Conservation (phyloP, 2,797 vertebrate genomes). For the Caiman crocodilus region DNA sequence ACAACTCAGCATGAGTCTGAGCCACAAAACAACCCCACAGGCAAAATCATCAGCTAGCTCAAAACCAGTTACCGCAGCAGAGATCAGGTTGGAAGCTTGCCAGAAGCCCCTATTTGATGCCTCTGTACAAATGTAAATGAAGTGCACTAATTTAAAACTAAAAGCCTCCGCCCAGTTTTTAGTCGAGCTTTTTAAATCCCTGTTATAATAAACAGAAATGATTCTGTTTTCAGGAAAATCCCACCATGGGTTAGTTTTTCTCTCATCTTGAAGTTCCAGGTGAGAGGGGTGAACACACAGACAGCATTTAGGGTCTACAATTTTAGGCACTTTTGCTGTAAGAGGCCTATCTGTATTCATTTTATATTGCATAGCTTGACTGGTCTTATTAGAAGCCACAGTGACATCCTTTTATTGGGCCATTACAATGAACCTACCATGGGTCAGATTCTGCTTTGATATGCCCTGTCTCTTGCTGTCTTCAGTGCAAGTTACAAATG, state of each 20-base stretch:
- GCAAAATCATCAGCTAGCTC: neutral
- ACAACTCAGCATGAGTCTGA: neutral
- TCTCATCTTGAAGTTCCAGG: neutral
- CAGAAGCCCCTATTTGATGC: neutral
- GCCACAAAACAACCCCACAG: neutral
- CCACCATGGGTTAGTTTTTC: neutral
- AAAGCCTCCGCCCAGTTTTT: too few relatives aligned
- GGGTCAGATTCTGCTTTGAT: fast-evolving
- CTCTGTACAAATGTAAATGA: too few relatives aligned
- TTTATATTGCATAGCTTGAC: fast-evolving
- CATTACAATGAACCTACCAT: neutral
- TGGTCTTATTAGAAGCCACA: fast-evolving
- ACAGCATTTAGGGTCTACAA: neutral
- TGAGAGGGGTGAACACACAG: neutral
- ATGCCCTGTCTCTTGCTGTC: fast-evolving
- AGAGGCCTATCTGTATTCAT: fast-evolving
- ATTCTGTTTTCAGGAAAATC: neutral
- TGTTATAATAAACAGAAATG: neutral
- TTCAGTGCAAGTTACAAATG: fast-evolving
- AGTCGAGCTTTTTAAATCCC: neutral
- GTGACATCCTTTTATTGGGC: fast-evolving
- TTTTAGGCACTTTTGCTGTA: fast-evolving
- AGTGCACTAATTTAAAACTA: neutral
- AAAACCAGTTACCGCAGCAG: neutral
- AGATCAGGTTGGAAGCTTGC: fast-evolving